phyloP scores from a whole-genome alignment of 2,888 invertebrate species.

The Colletes collaris region DNA sequence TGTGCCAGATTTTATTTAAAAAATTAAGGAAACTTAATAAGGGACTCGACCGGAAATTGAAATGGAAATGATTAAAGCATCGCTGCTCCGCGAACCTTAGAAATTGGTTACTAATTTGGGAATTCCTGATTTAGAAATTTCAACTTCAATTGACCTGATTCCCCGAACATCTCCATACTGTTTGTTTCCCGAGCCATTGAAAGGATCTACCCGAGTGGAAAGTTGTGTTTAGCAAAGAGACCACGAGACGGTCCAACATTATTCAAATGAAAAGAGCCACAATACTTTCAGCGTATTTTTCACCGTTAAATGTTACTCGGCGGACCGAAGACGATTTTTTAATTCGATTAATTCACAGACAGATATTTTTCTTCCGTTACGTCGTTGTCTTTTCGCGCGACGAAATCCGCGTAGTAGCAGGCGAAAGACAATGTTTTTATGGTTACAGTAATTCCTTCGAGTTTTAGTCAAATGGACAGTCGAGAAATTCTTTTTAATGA shows the following conservation, averaged over 20 bases:
- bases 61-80: no score
- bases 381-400: background rate
- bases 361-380: background rate
- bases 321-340: no score
- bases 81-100: no score
- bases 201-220: background rate
- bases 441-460: conserved; percentile 8
- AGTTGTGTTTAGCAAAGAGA: background rate
- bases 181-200: background rate
- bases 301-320: no score
- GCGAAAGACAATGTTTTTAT: conserved; percentile 25
- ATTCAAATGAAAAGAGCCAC: background rate
- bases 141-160: background rate
- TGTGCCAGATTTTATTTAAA: no score
- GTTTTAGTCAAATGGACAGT: conserved; percentile 23
- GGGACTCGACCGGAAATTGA: no score
- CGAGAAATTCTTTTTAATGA: conserved; percentile 20
- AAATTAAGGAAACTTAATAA: no score
- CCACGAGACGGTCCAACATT: background rate
- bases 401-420: background rate
- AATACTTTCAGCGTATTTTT: background rate
- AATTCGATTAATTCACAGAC: no score
- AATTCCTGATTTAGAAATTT: background rate
- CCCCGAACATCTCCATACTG: background rate
- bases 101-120: no score